Evolutionary conservation across 2,113 vertebrate genomes (phyloP), one percentile per base, ranked within the genome.

Genomic region (Dissostichus mawsoni): DNA sequence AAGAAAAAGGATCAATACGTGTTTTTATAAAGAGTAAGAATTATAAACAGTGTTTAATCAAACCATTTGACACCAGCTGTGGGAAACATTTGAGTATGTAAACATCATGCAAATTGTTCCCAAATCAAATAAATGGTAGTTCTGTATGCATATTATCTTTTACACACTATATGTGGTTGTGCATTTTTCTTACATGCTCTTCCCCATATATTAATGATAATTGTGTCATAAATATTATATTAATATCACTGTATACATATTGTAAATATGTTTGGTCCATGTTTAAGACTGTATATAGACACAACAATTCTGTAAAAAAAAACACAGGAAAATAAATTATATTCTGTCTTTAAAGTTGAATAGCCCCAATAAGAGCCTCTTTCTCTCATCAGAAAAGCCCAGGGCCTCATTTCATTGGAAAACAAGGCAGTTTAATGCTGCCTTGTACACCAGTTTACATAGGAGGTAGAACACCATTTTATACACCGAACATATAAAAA

Each of bases 61-160:
- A 78, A 57, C 85, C 88, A 74, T 69, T 86, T 86, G 84, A 90
- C 80, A 90, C 83, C 88, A 87, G 74, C 45, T 82, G 55, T 75
- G 80, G 89, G 90, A 84, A 89, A 93, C 91, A 92, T 92, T 94
- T 91, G 69, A 92, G 78, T 89, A 93, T 89, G 92, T 93, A 84
- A 76, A 78, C 87, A 91, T 89, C 94, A 95, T 94, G 93, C 92
- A 90, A 70, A 80, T 67, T 59, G 11, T 71, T 75, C 48, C 69
- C 48, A 61, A 61, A 17, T 81, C 41, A 83, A 67, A 87, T 33
- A 76, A 64, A 57, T n/a, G 45, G 29, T 56, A 84, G 53, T 66
- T 69, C 73, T 25, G 68, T 63, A 62, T 52, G 52, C 33, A 55
- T n/a, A 72, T 69, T 47, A 59, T 70, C 41, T 68, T n/a, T 74